Percentiles rank a stretch among this genome's conserved stretches.
Conservation (phyloP, 2,797 vertebrate genomes). For the Hephaestus fuliginosus region DNA sequence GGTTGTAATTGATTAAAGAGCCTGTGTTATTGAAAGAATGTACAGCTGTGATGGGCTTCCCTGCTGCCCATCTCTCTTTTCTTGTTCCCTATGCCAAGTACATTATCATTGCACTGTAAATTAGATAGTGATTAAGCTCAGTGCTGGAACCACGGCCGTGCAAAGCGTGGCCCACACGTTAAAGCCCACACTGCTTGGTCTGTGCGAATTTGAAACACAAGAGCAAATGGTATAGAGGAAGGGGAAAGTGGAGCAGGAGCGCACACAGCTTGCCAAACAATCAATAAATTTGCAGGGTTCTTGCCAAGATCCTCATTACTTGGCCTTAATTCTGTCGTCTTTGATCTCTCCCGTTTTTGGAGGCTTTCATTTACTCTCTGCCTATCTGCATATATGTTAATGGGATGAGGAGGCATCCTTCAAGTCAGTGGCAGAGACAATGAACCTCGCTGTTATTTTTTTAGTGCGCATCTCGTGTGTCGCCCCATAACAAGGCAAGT, state of each 20-base stretch:
- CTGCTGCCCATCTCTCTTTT: constrained; percentile 53
- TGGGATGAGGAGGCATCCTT: constrained; percentile 71
- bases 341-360: constrained; percentile 78
- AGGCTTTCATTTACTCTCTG: constrained; percentile 76
- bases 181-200: constrained; percentile 67
- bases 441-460: constrained; percentile 58
- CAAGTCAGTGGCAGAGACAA: constrained; percentile 70
- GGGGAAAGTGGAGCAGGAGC: constrained; percentile 62
- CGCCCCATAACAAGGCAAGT: constrained; percentile 57
- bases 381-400: constrained; percentile 82
- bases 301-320: constrained; percentile 86
- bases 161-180: constrained; percentile 43
- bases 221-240: constrained; percentile 71
- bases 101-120: constrained; percentile 83
- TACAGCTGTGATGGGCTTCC: constrained; percentile 59
- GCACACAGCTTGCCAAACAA: constrained; percentile 82
- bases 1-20: constrained; percentile 79
- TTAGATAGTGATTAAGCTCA: constrained; percentile 84
- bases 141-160: constrained; percentile 61
- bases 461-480: constrained; percentile 57
- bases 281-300: constrained; percentile 83
- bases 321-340: constrained; percentile 83
- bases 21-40: constrained; percentile 67
- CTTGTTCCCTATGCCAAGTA: constrained; percentile 75
- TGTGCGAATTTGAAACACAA: constrained; percentile 72